Conservation (phyloP, 2,888 invertebrate species). For the Metopia argyrocephala region DNA sequence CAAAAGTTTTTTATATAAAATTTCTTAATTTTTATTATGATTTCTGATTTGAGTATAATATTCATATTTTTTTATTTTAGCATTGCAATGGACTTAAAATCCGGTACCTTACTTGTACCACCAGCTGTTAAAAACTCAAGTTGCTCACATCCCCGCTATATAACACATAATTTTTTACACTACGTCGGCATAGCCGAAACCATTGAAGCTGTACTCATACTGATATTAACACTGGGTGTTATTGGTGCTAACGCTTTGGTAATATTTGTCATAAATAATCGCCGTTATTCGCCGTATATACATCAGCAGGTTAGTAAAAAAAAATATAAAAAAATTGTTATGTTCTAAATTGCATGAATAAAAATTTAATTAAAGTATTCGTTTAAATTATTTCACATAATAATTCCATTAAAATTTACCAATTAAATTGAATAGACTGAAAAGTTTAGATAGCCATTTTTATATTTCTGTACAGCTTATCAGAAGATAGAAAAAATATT, state of each 20-base stretch:
- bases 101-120: conserved; percentile 85
- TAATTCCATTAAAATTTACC: too few species aligned
- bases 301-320: conserved; percentile 87
- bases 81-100: conserved; percentile 79
- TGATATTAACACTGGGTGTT: conserved; percentile 87
- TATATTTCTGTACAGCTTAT: too few species aligned
- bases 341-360: too few species aligned
- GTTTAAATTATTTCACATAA: too few species aligned
- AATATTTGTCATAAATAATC: conserved; percentile 90
- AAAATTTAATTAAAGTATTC: too few species aligned
- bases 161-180: conserved; percentile 83
- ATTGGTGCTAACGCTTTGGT: conserved; percentile 89
- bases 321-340: too few species aligned
- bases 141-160: conserved; percentile 85
- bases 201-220: conserved; percentile 87
- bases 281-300: conserved; percentile 90
- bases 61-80: conserved; percentile 64
- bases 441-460: too few species aligned
- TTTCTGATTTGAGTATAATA: conserved; percentile 3
- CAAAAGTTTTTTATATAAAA: conserved; percentile 31
- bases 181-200: conserved; percentile 85
- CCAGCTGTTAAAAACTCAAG: conserved; percentile 90
- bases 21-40: neutral
- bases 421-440: too few species aligned
- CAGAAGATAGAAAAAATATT: too few species aligned